Base-by-base conservation (phyloP, 1,140 invertebrate genomes). In the Samia ricini region DNA sequence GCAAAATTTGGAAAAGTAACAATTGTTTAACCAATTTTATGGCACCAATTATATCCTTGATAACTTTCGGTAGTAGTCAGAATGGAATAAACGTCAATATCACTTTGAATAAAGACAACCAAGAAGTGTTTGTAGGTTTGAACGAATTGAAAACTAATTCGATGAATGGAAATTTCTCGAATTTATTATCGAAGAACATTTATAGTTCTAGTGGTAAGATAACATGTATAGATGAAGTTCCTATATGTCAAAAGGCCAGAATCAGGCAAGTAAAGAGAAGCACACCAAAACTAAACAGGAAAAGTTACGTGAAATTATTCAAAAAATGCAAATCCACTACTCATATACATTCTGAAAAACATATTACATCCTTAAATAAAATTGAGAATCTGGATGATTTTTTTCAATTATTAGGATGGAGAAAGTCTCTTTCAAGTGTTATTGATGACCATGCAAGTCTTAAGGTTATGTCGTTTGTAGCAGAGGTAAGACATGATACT, bases 291-390 rank as follows among this genome's bases (percentile, higher is more conserved):
- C 7, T 20, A 80, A 72, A 57, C 51, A 75, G 60, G 63, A 81
- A 69, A 61, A 61, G 60, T 59, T 87, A 70, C 55, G 64, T 77
- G n/a, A 81, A 60, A 59, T 69, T 83, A 26, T 81, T 81, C 55
- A 86, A 71, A 60, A 86, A 86, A 77, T 86, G 81, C 52, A 86
- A 86, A 61, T 86, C 85, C 0, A 79, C 76, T 36, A 74, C 84
- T 1, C 78, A 69, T 22, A 73, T 83, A 59, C 60, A 61, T 2
- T 57, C 55, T 50, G 75, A 75, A 60, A 74, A 63, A 55, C 63
- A 50, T 26, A 64, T 19, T 54, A 80, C 70, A 3, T 56, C 72
- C 26, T 60, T 88, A 26, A 73, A 65, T 63, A 83, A 81, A 72
- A 82, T 86, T 50, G 68, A 60, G 7, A 83, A 76, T 66, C 68